Conservation (phyloP, 1,140 invertebrate species). For the Rhyacophila brunnea region DNA sequence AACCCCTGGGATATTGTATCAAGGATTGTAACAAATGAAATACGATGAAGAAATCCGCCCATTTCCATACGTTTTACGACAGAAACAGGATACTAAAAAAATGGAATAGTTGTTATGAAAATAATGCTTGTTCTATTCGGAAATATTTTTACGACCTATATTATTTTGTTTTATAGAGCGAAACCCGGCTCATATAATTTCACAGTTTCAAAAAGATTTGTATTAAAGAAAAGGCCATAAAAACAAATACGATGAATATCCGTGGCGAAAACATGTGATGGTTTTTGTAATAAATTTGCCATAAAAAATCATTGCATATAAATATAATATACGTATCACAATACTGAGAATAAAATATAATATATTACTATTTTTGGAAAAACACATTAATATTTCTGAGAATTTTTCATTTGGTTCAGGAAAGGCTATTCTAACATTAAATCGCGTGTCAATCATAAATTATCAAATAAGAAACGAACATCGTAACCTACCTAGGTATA, state of each 20-base stretch:
- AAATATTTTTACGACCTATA: conserved; percentile 29
- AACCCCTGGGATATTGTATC: not conserved
- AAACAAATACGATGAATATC: not conserved
- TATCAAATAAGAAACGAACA: too few relatives aligned
- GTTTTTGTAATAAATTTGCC: too few relatives aligned
- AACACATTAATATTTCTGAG: too few relatives aligned
- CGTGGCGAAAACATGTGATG: not conserved
- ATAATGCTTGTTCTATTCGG: conserved; percentile 30
- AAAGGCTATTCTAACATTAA: too few relatives aligned
- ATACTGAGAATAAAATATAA: too few relatives aligned
- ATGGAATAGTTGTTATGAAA: conserved; percentile 31
- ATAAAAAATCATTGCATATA: too few relatives aligned
- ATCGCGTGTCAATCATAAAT: too few relatives aligned
- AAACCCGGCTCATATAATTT: conserved; percentile 26
- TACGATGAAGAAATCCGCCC: conserved; percentile 27
- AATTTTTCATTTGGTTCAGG: too few relatives aligned
- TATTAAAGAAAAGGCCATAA: conserved; percentile 28
- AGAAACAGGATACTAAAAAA: conserved; percentile 33
- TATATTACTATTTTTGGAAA: too few relatives aligned
- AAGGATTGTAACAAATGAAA: conserved; percentile 29
- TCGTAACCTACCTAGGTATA: too few relatives aligned
- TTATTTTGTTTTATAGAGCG: conserved; percentile 31
- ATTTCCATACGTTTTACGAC: conserved; percentile 30
- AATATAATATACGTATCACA: too few relatives aligned
- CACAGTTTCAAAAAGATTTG: conserved; percentile 32